These are phyloP conservation scores for Clavelina lepadiformis DNA, from an alignment of 23 tunicate genomes.

Conservation along the genomic window DNA sequence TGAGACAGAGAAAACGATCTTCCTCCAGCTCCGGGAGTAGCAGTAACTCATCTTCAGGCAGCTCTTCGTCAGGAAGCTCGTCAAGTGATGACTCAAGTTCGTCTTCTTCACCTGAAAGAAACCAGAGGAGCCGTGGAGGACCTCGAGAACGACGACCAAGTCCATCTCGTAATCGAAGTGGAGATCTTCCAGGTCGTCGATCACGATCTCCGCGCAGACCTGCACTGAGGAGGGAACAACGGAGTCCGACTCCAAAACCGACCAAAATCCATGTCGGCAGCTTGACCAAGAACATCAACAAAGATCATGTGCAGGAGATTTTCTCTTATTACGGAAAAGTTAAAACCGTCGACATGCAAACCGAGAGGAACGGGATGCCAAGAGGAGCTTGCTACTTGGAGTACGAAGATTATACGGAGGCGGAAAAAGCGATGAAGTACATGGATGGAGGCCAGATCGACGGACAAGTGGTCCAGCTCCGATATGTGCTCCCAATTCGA, in stretches of 20 bases:
- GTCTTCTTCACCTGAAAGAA: conserved; percentile 47
- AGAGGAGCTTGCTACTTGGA: conserved; percentile 80
- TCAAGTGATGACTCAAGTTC: conserved; percentile 52
- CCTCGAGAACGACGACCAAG: conserved; percentile 51
- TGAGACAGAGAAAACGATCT: conserved; percentile 34
- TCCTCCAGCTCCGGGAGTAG: conserved; percentile 58
- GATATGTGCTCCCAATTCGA: conserved; percentile 62
- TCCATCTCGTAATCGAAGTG: conserved; percentile 25
- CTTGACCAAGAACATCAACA: conserved; percentile 77
- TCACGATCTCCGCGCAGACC: conserved; percentile 74
- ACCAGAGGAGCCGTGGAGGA: conserved; percentile 35
- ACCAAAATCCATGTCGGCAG: conserved; percentile 79
- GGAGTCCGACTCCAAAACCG: conserved; percentile 82
- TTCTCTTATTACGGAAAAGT: conserved; percentile 88
- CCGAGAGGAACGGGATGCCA: conserved; percentile 54
- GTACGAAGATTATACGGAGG: conserved; percentile 86
- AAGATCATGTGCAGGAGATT: conserved; percentile 85
- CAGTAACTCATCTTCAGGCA: conserved; percentile 37
- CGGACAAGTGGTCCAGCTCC: conserved; percentile 81
- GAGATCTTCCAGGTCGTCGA: conserved; percentile 29
- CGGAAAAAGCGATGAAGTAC: conserved; percentile 86
- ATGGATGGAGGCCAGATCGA: conserved; percentile 98
- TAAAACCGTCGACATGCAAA: conserved; percentile 72
- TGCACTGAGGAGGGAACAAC: conserved; percentile 37
- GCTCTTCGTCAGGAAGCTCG: conserved; percentile 51